Conservation (phyloP, 2,113 vertebrate species). For the Bufo gargarizans region DNA sequence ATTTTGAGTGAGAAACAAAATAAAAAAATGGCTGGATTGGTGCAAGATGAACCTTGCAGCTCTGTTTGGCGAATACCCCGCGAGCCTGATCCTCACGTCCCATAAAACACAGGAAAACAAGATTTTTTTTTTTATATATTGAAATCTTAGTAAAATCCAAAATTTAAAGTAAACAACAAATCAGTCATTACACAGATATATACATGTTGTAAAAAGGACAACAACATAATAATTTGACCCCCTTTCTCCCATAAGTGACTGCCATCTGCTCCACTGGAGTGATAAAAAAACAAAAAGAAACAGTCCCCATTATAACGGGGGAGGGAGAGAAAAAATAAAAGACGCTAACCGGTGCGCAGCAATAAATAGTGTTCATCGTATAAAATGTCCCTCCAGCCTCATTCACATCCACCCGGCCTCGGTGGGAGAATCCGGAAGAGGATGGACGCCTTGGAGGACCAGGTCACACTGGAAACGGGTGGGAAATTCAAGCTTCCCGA, state of each 20-base stretch:
- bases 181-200: neutral
- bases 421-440: neutral
- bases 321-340: neutral
- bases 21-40: no score
- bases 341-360: neutral
- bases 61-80: neutral
- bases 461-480: neutral
- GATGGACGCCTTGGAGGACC: neutral
- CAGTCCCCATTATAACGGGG: neutral
- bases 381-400: neutral
- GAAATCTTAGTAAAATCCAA: no score
- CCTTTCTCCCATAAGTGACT: no score
- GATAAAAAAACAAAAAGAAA: neutral
- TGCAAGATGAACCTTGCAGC: no score
- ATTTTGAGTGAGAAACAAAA: neutral
- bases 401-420: neutral
- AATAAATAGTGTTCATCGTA: constrained; percentile 19
- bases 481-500: neutral
- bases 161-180: neutral
- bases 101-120: neutral
- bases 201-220: neutral
- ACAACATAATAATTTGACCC: neutral
- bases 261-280: neutral
- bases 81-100: neutral
- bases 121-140: no score